Evolutionary conservation across 1,140 invertebrate species (phyloP), one percentile per base, ranked within the genome.

Genomic region (Asbolus verrucosus): DNA sequence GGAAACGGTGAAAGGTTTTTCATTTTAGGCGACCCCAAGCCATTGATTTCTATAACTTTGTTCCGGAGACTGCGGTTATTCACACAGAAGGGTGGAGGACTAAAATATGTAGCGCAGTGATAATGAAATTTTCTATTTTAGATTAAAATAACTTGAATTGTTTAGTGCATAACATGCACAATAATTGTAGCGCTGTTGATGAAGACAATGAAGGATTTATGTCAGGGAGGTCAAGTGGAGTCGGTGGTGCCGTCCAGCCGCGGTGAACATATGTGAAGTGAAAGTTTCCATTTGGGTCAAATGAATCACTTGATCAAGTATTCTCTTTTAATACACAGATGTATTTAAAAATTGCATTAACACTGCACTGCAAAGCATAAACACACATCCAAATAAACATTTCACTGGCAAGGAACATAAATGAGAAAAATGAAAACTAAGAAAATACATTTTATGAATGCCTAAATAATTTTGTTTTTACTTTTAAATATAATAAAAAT

Each of bases 201-300:
- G 46, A 54, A 27, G 43, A 50, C 43, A 50, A 54, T 8, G 19
- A 30, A 24, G 46, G 46, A 62, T 38, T 62, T 62, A 39, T 62
- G 30, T 62, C 59, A 62, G 59, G 59, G 30, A 62, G 59, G 59
- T 38, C 59, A 62, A 21, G 18, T 62, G 36, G 19, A 38, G 59
- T 62, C 19, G 59, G 36, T 62, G 59, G 36, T 62, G 59, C 31
- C 59, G 59, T 36, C 24, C 36, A 36, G 36, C 59, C 59, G 36
- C 18, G 16, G 18, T 36, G 38, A 65, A 41, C 36, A 39, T 65
- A 4, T 65, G 59, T 30, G 41, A 38, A 65, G 62, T 65, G 62
- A 65, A 65, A 65, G 62, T 65, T 31, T 43, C 27, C 39, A 43
- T 65, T 43, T 65, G 38, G 62, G 62, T 65, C 62, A 65, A 65